Evolutionary conservation across 2,113 vertebrate genomes (phyloP).

Genomic region (Phalacrocorax pelagicus): DNA sequence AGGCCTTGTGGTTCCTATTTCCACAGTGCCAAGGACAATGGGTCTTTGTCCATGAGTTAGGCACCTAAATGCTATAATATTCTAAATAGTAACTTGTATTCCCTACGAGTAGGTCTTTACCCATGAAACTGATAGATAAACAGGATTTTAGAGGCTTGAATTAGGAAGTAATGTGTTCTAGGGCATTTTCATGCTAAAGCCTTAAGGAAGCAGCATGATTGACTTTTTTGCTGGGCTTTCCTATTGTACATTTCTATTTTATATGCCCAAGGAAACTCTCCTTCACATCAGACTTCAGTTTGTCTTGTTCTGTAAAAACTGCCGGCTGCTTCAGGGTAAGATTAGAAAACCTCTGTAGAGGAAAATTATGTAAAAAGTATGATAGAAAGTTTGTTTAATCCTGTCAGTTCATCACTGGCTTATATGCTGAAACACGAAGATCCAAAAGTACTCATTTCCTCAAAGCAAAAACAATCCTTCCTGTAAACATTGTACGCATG

Average conservation of each 20-base stretch:
- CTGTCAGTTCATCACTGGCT: neutral
- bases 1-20: neutral
- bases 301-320: neutral
- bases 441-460: neutral
- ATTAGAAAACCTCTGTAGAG: neutral
- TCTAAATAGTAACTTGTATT: neutral
- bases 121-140: neutral
- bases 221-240: neutral
- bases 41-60: neutral
- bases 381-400: neutral
- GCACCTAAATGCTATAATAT: neutral
- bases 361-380: neutral
- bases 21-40: neutral
- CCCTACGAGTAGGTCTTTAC: neutral
- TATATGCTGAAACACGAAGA: neutral
- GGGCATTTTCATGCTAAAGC: neutral
- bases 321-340: neutral
- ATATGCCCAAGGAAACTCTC: neutral
- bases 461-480: neutral
- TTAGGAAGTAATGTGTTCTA: neutral
- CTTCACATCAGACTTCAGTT: neutral
- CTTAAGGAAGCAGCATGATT: neutral
- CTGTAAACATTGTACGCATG: neutral
- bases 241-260: neutral
- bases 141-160: neutral